phyloP scores from a whole-genome alignment of 2,113 vertebrate species.

The Phyllopteryx taeniolatus region DNA sequence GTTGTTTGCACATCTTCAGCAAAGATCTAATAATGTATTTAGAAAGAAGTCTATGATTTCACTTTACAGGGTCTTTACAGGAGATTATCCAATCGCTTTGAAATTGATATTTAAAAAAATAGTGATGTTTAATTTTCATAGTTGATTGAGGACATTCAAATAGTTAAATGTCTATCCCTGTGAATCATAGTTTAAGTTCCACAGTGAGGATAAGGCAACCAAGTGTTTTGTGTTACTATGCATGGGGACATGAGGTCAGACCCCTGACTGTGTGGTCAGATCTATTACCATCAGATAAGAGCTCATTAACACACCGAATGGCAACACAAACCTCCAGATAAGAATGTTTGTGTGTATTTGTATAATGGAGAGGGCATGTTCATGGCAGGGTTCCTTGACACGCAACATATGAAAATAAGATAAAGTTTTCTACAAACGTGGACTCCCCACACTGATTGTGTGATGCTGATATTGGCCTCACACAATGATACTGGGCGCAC shows the following conservation, averaged over 20 bases:
- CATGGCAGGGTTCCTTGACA: conserved; percentile 5
- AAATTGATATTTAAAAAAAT: no score
- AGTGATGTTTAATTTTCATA: no score
- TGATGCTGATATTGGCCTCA: neutral
- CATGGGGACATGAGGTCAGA: conserved; percentile 40
- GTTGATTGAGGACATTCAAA: neutral
- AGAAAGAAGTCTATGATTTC: no score
- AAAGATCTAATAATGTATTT: no score
- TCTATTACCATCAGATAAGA: conserved; percentile 66
- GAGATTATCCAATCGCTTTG: no score
- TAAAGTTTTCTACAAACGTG: neutral
- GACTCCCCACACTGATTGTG: neutral
- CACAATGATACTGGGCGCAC: conserved; percentile 1
- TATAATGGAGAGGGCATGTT: conserved; percentile 27
- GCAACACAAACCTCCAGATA: conserved; percentile 18
- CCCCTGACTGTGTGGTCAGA: conserved; percentile 45
- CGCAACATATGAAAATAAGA: neutral
- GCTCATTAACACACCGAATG: conserved; percentile 38
- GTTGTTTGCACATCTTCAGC: no score
- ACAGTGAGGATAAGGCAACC: conserved; percentile 7
- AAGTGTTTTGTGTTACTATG: conserved; percentile 36
- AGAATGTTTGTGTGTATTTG: conserved; percentile 32
- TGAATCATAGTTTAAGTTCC: neutral
- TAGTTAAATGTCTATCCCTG: neutral
- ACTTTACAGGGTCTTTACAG: no score